A percentile compares a stretch with the other conserved stretches of the same genome.
These are phyloP conservation scores for Dione vanillae DNA, from an alignment of 2,888 invertebrate genomes.

Conservation along the genomic window DNA sequence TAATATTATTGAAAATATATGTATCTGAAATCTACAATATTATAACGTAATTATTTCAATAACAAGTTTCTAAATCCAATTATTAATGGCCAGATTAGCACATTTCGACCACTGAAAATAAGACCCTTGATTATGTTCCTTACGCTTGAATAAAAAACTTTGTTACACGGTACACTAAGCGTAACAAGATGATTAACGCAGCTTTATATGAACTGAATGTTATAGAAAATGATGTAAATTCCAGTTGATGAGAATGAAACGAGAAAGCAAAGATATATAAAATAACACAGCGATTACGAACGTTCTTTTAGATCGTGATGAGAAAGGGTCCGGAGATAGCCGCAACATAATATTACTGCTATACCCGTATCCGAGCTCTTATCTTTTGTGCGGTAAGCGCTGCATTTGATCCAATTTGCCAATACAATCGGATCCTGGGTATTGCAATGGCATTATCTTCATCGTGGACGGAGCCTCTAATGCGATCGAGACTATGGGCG, in stretches of 20 bases:
- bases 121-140: conserved; percentile 44
- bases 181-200: conserved; percentile 41
- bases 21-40: conserved; percentile 51
- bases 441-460: conserved; percentile 83
- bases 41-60: conserved; percentile 36
- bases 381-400: conserved; percentile 81
- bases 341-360: conserved; percentile 72
- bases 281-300: conserved; percentile 58
- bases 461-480: conserved; percentile 70
- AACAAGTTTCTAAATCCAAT: conserved; percentile 39
- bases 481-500: conserved; percentile 68
- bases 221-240: conserved; percentile 28
- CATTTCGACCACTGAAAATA: conserved; percentile 45
- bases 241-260: conserved; percentile 39
- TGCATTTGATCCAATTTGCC: conserved; percentile 85
- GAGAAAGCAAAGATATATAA: conserved; percentile 28
- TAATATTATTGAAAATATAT: not conserved
- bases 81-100: conserved; percentile 42
- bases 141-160: conserved; percentile 46
- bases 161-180: conserved; percentile 43
- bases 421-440: conserved; percentile 82
- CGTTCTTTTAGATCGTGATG: conserved; percentile 58
- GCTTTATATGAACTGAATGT: conserved; percentile 24
- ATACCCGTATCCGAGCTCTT: conserved; percentile 70
- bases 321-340: conserved; percentile 61